Base-by-base conservation (phyloP, 2,113 vertebrate genomes). In the Rhea pennata region DNA sequence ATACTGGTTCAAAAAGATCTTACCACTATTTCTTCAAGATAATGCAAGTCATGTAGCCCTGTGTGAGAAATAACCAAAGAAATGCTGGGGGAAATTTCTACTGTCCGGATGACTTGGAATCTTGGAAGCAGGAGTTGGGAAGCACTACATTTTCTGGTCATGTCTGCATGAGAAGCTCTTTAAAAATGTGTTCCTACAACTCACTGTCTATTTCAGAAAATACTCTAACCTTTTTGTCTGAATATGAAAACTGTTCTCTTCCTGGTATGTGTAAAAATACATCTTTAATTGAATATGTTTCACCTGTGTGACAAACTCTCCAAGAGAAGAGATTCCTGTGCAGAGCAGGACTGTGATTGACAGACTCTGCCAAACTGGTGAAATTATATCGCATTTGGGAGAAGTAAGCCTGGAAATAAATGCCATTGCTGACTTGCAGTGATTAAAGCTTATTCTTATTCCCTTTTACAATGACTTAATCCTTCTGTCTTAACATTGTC, bases 311-410 rank as follows among this genome's bases (percentile, higher is more conserved):
- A 24, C 71, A 74, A 77, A n/a, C 13, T 40, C 64, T 64, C 24
- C 11, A 1, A 48, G 74, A 54, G 78, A 39, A 76, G 88, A 8
- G 22, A 1, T 20, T 66, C 40, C 22, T 21, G 66, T n/a, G 85
- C 85, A 29, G 84, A 82, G 40, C 73, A 29, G 19, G 65, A 42
- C 70, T 24, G 39, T 90, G 93, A 90, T 17, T 94, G 96, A 81
- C 90, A 61, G 89, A 70, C 65, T 79, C 88, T 84, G 15, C 23
- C 90, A 80, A 69, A 62, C 58, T 21, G 0, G n/a, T 8, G 87
- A 24, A 44, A 27, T 88, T 4, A 15, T 77, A 29, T 29, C 4
- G 7, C 10, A 0, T 1, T 26, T n/a, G 79, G 88, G 82, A 87
- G 84, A 36, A 82, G 74, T 4, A 22, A 93, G 75, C 82, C 59